A percentile compares a stretch with the other conserved stretches of the same genome.
Conservation (phyloP, 2,888 invertebrate species). For the Melanchra persicariae region DNA sequence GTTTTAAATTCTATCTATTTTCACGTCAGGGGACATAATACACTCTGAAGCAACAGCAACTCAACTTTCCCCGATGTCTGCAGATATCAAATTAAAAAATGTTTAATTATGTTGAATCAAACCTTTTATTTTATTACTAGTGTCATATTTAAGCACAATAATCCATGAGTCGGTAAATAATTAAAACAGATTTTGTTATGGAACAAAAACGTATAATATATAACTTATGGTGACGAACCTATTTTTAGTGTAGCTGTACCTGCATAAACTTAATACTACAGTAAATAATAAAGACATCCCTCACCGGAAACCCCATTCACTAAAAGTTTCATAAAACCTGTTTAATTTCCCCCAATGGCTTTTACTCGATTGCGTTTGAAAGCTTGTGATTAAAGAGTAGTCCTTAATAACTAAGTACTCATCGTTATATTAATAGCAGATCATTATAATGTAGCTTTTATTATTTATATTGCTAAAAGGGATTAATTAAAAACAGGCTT, state of each 20-base stretch:
- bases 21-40: not conserved
- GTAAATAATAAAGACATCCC: constrained; percentile 9
- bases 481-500: constrained; percentile 8
- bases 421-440: constrained; percentile 15
- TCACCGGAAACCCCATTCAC: constrained; percentile 22
- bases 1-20: not conserved
- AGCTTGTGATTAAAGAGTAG: constrained; percentile 9
- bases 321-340: constrained; percentile 33
- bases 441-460: constrained; percentile 28
- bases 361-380: constrained; percentile 36
- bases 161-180: too few relatives aligned
- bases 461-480: constrained; percentile 13
- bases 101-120: too few relatives aligned
- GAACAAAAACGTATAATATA: too few relatives aligned
- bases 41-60: not conserved
- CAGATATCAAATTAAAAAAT: not conserved
- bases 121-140: too few relatives aligned
- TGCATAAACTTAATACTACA: not conserved
- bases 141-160: too few relatives aligned
- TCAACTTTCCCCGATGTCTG: not conserved
- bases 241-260: not conserved
- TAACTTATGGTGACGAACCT: too few relatives aligned
- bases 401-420: constrained; percentile 25
- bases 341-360: constrained; percentile 26
- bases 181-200: too few relatives aligned